Evolutionary conservation across 2,888 invertebrate genomes (phyloP).

Genomic region (Caenorhabditis imperialis): DNA sequence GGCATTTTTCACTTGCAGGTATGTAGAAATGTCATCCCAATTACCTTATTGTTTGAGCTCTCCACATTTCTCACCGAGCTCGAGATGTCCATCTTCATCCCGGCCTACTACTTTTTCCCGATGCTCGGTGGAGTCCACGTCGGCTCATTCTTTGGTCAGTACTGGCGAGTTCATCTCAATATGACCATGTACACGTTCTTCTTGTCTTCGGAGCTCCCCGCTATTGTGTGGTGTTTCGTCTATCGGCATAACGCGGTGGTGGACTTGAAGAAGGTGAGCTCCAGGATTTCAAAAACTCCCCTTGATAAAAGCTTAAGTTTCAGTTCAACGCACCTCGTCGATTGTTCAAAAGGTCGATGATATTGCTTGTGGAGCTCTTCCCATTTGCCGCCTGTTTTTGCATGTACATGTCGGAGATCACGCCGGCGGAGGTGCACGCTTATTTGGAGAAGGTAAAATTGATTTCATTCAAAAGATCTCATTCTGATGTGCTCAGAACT

Average conservation of each 20-base stretch:
- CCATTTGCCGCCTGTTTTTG: neutral
- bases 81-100: neutral
- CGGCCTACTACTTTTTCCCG: slow-evolving; percentile 18
- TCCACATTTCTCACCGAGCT: slow-evolving; percentile 6
- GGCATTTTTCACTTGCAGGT: slow-evolving; percentile 3
- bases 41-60: neutral
- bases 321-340: neutral
- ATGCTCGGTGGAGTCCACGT: slow-evolving; percentile 4
- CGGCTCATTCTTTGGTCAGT: neutral
- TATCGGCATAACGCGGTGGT: slow-evolving; percentile 5
- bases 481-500: no score
- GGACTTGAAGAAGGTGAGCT: neutral
- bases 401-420: neutral
- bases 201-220: slow-evolving; percentile 3
- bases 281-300: no score
- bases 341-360: neutral
- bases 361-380: neutral
- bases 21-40: neutral
- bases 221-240: neutral
- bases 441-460: neutral
- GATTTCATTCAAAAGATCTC: no score
- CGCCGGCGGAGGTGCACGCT: neutral
- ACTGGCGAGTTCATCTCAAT: neutral
- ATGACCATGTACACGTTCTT: neutral
- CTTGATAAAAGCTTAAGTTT: neutral